Conservation (phyloP, 2,888 invertebrate species). For the Andrena marginata region DNA sequence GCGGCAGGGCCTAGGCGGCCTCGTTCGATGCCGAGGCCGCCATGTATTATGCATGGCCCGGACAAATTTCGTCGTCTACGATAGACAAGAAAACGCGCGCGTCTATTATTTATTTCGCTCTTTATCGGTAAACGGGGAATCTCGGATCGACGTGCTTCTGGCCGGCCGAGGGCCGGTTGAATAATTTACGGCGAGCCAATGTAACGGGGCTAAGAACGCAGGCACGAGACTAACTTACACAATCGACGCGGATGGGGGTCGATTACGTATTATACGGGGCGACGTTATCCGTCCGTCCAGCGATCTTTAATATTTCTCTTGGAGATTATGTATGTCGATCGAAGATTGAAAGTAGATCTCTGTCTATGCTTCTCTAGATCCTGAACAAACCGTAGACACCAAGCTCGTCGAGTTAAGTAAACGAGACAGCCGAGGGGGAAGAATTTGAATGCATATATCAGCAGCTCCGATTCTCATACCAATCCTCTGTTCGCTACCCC, state of each 20-base stretch:
- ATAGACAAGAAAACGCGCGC: constrained; percentile 59
- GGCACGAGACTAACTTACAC: not conserved
- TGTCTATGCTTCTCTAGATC: not conserved
- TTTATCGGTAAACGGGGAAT: constrained; percentile 47
- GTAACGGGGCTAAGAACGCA: not conserved
- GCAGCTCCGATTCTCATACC: not conserved
- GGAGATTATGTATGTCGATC: not conserved
- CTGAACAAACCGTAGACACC: not conserved
- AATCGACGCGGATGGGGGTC: not conserved
- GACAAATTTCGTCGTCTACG: constrained; percentile 82
- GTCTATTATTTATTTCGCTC: constrained; percentile 65
- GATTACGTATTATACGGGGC: not conserved
- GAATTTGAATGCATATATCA: too few relatives aligned
- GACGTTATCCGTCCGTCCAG: not conserved
- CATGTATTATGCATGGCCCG: constrained; percentile 81
- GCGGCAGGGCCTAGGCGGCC: constrained; percentile 73
- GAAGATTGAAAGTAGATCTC: not conserved
- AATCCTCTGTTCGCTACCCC: not conserved
- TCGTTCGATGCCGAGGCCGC: constrained; percentile 75
- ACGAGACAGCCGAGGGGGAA: too few relatives aligned
- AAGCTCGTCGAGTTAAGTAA: too few relatives aligned
- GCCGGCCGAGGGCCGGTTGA: not conserved
- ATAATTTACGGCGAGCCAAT: constrained; percentile 20
- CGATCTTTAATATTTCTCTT: not conserved
- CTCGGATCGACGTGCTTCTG: not conserved